Conservation (phyloP, 2,797 vertebrate species). For the Pangasius djambal region DNA sequence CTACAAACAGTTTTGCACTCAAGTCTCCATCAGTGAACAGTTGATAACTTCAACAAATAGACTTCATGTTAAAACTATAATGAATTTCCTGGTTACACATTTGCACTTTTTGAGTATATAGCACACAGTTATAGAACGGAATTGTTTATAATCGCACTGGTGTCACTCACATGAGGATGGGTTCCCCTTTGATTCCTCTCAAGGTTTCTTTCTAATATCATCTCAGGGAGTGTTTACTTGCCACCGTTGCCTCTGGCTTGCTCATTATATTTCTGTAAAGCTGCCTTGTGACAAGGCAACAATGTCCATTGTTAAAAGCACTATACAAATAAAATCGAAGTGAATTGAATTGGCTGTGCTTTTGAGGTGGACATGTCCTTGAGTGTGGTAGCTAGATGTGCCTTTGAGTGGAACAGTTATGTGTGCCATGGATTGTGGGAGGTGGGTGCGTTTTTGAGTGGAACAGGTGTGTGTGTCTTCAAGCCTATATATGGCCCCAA, state of each 20-base stretch:
- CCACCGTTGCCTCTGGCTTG: not conserved
- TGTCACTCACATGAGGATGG: too few species aligned
- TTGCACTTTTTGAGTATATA: not conserved
- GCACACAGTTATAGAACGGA: not conserved
- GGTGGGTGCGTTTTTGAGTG: not conserved
- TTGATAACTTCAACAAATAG: not conserved
- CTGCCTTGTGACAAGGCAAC: too few species aligned
- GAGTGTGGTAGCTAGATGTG: not conserved
- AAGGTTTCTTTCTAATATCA: not conserved
- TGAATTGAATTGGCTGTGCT: not conserved
- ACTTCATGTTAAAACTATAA: not conserved
- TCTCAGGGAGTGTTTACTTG: not conserved
- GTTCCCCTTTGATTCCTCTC: too few species aligned
- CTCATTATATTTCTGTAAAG: not conserved
- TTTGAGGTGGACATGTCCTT: not conserved
- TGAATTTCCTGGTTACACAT: not conserved
- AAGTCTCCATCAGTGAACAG: not conserved
- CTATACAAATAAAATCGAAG: too few species aligned
- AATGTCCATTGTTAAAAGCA: too few species aligned
- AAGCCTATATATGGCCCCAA: not conserved
- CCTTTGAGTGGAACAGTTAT: not conserved
- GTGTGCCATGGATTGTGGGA: not conserved
- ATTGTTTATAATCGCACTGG: not conserved
- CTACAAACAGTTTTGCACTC: not conserved
- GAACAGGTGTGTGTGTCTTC: not conserved